Base-by-base conservation (phyloP, 2,797 vertebrate species). In the Myoxocephalus aenaeus region DNA sequence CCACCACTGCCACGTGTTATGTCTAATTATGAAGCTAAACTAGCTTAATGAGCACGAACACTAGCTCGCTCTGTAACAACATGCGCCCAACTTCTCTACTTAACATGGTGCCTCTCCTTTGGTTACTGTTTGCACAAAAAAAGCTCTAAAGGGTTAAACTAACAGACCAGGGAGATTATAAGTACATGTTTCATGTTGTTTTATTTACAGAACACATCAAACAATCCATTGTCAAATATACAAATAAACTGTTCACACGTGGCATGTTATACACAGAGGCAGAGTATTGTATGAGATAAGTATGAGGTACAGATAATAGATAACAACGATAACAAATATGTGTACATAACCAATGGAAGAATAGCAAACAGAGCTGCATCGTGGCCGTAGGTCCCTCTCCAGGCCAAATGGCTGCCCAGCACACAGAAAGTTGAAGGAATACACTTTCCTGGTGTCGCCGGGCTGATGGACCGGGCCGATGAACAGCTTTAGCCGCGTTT, bases 151-250 rank as follows among this genome's bases (percentile, higher is more conserved):
- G 46, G 51, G 12, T 27, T 54, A 29, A 42, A 46, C 44, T 13
- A 38, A 79, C 1, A 3, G 29, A 56, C 63, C 20, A 65, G 50
- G 27, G 12, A 57, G 32, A 53, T 63, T 25, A 42, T 42, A 36
- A 62, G 63, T 50, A 70, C 64, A 75, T 64, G 81, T 88, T 85
- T 85, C 48, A 65, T 78, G 83, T 70, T 58, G 53, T 93, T 94
- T 94, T 94, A 93, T 94, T 94, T 93, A 95, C 92, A 93, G 66
- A 86, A 86, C 79, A 87, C 58, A 80, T 89, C 70, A 79, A 90
- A 89, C 66, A 84, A 86, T 44, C 54, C 66, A 81, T 66, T 46
- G 62, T 79, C 79, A 82, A 82, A 90, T 89, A 92, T 88, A 92
- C 85, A 94, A 78, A 91, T 73, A 66, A 83, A 86, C 56, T 67